Evolutionary conservation across 2,113 vertebrate species (phyloP).

Genomic region (Myodes glareolus): DNA sequence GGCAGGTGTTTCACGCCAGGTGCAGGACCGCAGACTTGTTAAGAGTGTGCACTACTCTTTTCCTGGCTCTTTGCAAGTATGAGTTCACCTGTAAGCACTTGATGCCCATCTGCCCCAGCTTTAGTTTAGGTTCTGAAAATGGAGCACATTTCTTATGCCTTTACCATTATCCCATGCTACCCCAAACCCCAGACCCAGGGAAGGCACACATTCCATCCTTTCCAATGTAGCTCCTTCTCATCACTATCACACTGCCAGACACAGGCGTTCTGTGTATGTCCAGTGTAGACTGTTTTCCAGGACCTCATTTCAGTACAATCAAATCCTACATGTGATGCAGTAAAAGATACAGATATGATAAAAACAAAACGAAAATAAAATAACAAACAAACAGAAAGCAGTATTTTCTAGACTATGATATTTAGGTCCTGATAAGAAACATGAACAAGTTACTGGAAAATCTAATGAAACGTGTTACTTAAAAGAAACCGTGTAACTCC

Average conservation of each 20-base stretch:
- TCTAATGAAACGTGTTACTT: background rate
- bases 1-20: background rate
- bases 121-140: background rate
- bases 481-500: background rate
- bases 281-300: background rate
- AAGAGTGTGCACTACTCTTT: accelerated
- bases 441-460: background rate
- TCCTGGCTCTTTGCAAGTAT: background rate
- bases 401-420: background rate
- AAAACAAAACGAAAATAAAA: background rate
- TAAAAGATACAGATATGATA: background rate
- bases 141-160: background rate
- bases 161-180: background rate
- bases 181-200: accelerated
- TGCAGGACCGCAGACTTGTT: background rate
- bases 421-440: background rate
- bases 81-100: background rate
- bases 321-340: background rate
- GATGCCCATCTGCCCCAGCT: background rate
- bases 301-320: background rate
- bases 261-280: background rate
- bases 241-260: too few relatives aligned
- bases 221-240: background rate
- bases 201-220: background rate
- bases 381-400: background rate